A percentile compares a stretch with the other conserved stretches of the same genome.
These are phyloP conservation scores for Lynx canadensis DNA, from an alignment of 2,113 vertebrate species.

Conservation along the genomic window DNA sequence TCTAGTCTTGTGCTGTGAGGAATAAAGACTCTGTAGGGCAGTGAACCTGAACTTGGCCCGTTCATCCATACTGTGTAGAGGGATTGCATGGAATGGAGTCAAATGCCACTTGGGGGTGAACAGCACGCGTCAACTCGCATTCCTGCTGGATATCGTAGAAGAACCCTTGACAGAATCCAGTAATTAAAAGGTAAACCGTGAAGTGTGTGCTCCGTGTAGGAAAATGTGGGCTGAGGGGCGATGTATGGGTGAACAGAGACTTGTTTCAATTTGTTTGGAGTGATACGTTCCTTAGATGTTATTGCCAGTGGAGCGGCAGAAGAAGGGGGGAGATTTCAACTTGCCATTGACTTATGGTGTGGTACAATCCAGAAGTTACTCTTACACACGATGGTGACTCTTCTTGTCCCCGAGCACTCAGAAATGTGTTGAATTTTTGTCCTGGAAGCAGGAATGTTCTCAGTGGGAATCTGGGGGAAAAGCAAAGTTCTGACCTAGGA, in stretches of 20 bases:
- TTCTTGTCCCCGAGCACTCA: not conserved
- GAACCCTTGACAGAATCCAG: slow-evolving; percentile 53
- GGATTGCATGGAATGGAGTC: slow-evolving; percentile 74
- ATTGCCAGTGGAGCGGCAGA: not conserved
- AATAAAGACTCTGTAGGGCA: slow-evolving; percentile 52
- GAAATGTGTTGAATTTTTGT: not conserved
- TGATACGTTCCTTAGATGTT: not conserved
- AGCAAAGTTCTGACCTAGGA: not conserved
- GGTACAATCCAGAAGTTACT: not conserved
- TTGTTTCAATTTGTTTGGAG: not conserved
- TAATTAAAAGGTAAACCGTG: slow-evolving; percentile 77
- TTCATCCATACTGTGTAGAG: slow-evolving; percentile 74
- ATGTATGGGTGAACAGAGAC: not conserved
- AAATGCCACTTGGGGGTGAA: slow-evolving; percentile 77
- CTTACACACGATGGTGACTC: not conserved
- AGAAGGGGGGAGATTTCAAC: not conserved
- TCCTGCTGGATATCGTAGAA: slow-evolving; percentile 72
- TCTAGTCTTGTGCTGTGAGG: slow-evolving; percentile 53
- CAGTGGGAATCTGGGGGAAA: not conserved
- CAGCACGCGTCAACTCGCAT: slow-evolving; percentile 66
- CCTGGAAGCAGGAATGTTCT: not conserved
- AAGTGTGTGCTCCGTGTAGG: not conserved
- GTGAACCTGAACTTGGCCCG: slow-evolving; percentile 74
- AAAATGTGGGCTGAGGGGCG: not conserved
- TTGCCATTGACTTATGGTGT: not conserved